Evolutionary conservation across 2,888 invertebrate species (phyloP), one percentile per base, ranked within the genome.

Genomic region (Mactromeris polynyma): DNA sequence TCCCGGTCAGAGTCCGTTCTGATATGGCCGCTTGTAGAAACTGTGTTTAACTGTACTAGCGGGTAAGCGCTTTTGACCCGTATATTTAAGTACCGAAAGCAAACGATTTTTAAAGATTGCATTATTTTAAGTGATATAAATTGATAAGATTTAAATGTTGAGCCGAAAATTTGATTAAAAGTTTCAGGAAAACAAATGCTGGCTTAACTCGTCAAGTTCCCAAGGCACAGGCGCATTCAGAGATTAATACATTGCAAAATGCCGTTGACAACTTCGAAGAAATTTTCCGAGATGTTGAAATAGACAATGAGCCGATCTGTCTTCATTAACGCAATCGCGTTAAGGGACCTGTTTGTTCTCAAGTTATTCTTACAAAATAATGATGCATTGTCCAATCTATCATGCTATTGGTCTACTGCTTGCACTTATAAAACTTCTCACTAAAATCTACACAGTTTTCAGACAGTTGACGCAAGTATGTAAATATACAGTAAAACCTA

Each of bases 351-450:
- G 36, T 33, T 73, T 26, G 73, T 33, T 73, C 73, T 73, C 33
- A 73, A 73, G 19, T 36, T 73, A 73, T 73, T 73, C 26, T 36
- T 19, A 73, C 73, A 73, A 73, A 73, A 73, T 73, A 33, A 73
- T 73, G 73, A 73, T 73, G 36, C 73, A 73, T 73, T 73, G 73
- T 19, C 73, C 33, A 11, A 73, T 73, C 73, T 73, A 33, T 73
- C 73, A 36, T 33, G 19, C 36, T 14, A 33, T 73, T 36, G 33
- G 73, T 73, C 73, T 73, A 19, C 73, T 4, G 33, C 36, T 26
- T 73, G 36, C 36, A 26, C 58, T 26, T 64, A 6, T 64, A 26
- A 26, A 64, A 64, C 26, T 46, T 64, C 58, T 51, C 51, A 19
- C 14, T 19, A 51, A 51, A 51, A 51, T 51, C 51, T 17, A 19